Conservation (phyloP, 2,888 invertebrate species). For the Mesochorus sp. region DNA sequence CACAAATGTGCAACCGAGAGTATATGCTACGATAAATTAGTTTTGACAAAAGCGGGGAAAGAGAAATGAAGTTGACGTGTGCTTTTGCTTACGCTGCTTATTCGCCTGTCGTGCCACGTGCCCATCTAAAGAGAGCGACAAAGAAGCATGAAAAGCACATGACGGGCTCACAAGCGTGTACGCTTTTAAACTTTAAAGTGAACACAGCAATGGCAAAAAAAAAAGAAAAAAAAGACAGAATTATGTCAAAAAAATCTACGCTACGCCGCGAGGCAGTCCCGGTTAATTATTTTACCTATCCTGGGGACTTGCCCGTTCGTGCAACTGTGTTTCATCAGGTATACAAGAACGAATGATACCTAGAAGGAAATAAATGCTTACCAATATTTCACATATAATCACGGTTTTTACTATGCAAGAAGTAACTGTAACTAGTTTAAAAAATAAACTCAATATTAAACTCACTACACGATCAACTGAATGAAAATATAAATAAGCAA, state of each 20-base stretch:
- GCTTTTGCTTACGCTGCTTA: constrained; percentile 38
- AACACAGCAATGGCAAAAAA: constrained; percentile 1
- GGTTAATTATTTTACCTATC: constrained; percentile 58
- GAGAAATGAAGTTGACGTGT: not conserved
- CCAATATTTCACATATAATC: constrained; percentile 12
- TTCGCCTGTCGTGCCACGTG: constrained; percentile 37
- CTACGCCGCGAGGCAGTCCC: constrained; percentile 47
- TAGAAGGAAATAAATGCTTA: constrained; percentile 1
- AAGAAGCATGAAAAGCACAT: not conserved
- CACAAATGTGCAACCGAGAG: not conserved
- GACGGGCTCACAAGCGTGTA: not conserved
- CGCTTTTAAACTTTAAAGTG: constrained; percentile 50
- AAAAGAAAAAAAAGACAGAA: constrained; percentile 6
- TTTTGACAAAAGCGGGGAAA: not conserved
- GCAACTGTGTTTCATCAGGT: constrained; percentile 29
- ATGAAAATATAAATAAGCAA: too few relatives aligned
- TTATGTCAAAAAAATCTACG: constrained; percentile 29
- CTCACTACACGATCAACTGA: too few relatives aligned
- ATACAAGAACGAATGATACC: not conserved
- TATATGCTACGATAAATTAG: not conserved
- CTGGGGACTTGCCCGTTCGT: constrained; percentile 40
- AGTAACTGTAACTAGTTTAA: too few relatives aligned
- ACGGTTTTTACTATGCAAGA: too few relatives aligned
- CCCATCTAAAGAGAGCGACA: constrained; percentile 7
- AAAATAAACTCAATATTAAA: too few relatives aligned